phyloP scores from a whole-genome alignment of 2,113 vertebrate species.

The Cyanoramphus novaezelandiae region DNA sequence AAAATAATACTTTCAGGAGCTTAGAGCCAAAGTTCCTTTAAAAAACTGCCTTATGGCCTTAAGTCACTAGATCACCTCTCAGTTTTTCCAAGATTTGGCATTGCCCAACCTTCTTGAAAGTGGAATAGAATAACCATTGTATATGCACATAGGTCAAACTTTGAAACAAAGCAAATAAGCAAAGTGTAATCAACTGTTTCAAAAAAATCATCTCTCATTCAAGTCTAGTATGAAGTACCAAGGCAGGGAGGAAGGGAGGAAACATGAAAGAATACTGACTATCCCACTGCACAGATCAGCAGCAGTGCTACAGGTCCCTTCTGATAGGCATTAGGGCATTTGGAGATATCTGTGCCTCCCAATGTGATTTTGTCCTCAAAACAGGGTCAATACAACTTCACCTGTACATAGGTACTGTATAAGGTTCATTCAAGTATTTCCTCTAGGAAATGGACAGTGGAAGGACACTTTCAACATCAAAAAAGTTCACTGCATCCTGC shows the following conservation, averaged over 20 bases:
- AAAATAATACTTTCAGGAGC: neutral
- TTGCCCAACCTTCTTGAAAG: neutral
- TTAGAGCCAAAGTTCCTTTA: neutral
- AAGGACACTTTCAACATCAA: constrained; percentile 57
- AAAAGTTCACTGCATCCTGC: constrained; percentile 4
- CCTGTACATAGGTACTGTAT: constrained; percentile 50
- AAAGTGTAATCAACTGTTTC: constrained; percentile 38
- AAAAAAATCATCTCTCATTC: constrained; percentile 4
- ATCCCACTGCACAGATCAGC: constrained; percentile 13
- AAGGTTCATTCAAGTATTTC: constrained; percentile 74
- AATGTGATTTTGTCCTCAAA: neutral
- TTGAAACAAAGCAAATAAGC: neutral
- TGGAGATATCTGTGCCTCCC: neutral
- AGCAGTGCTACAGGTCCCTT: constrained; percentile 36
- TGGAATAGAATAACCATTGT: constrained; percentile 35
- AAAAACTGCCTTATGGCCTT: neutral
- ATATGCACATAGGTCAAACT: neutral
- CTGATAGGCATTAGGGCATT: constrained; percentile 14
- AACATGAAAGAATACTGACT: constrained; percentile 48
- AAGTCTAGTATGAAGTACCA: constrained; percentile 55
- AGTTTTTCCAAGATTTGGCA: neutral
- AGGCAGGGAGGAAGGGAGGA: neutral
- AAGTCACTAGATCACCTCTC: neutral
- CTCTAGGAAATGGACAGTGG: constrained; percentile 48
- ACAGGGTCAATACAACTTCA: constrained; percentile 51